Conservation (phyloP, 2,888 invertebrate species). For the Lymantria monacha region DNA sequence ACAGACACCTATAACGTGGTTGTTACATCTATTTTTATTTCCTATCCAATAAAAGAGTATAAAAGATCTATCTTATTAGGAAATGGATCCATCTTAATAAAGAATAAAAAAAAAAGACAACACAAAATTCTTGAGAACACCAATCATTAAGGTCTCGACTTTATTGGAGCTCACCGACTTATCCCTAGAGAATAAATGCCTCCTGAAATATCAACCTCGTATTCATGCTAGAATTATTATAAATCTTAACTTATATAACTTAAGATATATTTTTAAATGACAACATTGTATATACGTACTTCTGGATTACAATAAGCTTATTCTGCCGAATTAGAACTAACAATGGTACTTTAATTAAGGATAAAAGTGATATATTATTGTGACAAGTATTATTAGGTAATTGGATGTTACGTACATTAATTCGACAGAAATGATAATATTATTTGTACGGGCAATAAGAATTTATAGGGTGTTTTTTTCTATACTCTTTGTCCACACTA, state of each 20-base stretch:
- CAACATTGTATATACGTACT: conserved; percentile 1
- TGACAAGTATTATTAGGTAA: not conserved
- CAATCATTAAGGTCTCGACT: conserved; percentile 16
- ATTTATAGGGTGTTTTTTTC: no score
- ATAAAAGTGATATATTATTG: not conserved
- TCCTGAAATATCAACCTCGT: conserved; percentile 21
- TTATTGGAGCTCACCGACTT: conserved; percentile 30
- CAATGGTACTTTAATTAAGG: not conserved
- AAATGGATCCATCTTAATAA: not conserved
- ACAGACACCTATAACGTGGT: no score
- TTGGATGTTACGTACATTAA: no score
- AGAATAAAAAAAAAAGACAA: not conserved
- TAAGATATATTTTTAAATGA: not conserved
- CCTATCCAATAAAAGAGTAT: no score
- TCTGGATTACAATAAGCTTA: not conserved
- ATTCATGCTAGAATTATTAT: not conserved
- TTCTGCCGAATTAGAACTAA: not conserved
- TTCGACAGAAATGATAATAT: no score
- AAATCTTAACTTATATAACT: not conserved
- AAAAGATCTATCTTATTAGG: conserved; percentile 1
- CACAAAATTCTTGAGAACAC: conserved; percentile 10
- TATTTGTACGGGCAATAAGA: no score
- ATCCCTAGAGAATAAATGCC: conserved; percentile 26
- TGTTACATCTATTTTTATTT: no score
- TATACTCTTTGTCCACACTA: no score